Evolutionary conservation across 2,113 vertebrate genomes (phyloP), one percentile per base, ranked within the genome.

Genomic region (Mesocricetus auratus): DNA sequence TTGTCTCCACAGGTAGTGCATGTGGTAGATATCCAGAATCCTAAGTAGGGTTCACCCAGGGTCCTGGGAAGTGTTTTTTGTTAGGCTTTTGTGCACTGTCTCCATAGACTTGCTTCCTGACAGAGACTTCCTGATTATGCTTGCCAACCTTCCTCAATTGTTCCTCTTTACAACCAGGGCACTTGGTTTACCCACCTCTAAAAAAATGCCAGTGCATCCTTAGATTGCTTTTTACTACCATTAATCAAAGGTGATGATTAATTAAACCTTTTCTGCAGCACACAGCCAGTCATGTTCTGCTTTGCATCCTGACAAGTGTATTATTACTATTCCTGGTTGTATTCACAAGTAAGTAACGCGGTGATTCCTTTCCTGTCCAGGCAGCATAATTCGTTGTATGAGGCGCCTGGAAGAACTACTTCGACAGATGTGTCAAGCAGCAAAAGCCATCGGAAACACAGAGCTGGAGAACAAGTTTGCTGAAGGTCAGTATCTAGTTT

Each of bases 391-490:
- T 94, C 99, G 99, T 60, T 99, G 99, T 96, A 99, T 99, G 99
- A 99, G 99, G 0, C 99, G 99, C 29, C 97, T 99, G 42, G 99
- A 99, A 96, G 99, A 99, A 97, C 97, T 99, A 33, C 99, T 99
- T 64, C 98, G 99, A 83, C 99, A 99, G 95, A 99, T 99, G 99
- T 99, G 99, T 95, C 99, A 99, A 91, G 99, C 99, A 45, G 99
- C 99, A 96, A 99, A 99, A 98, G 99, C 99, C 97, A 99, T 99
- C 81, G 99, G 99, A 94, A 99, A 99, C 98, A 99, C 99, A 0
- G 99, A 99, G 73, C 97, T 99, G 98, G 99, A 99, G 98, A 99
- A 99, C 95, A 99, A 99, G 97, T 99, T 99, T 97, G 99, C 99
- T 88, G 99, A 99, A 98, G 99, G 99, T 99, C 97, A 95, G 98